phyloP scores from a whole-genome alignment of 2,888 invertebrate genomes.

The Hypercompe scribonia region DNA sequence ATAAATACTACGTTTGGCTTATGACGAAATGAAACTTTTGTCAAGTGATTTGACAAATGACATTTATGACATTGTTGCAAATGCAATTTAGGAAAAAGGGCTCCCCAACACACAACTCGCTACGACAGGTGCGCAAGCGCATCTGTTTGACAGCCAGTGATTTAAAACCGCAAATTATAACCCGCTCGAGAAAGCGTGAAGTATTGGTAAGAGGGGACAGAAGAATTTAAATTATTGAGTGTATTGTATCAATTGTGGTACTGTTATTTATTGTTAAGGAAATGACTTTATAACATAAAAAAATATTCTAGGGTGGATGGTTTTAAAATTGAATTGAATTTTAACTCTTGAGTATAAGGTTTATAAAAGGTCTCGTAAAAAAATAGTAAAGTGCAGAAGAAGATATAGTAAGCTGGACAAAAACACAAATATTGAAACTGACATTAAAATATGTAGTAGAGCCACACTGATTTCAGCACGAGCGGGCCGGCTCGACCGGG shows the following conservation, averaged over 20 bases:
- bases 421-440: no score
- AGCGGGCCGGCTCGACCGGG: no score
- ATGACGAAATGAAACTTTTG: no score
- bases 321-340: not conserved
- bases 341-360: not conserved
- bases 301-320: not conserved
- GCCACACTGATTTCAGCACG: no score
- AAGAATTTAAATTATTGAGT: slow-evolving; percentile 34
- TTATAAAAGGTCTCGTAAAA: no score
- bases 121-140: slow-evolving; percentile 62
- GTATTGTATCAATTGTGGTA: slow-evolving; percentile 16
- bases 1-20: no score
- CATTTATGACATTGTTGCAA: not conserved
- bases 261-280: not conserved
- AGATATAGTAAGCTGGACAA: no score
- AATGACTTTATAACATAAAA: not conserved
- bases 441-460: no score
- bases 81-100: not conserved
- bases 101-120: not conserved
- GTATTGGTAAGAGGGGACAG: slow-evolving; percentile 46
- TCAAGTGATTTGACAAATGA: not conserved
- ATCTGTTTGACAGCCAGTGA: slow-evolving; percentile 65
- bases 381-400: no score
- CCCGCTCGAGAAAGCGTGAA: slow-evolving; percentile 57
- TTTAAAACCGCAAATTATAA: slow-evolving; percentile 74